Evolutionary conservation across 2,888 invertebrate genomes (phyloP), one percentile per base, ranked within the genome.

Genomic region (Alentia gelatinosa): DNA sequence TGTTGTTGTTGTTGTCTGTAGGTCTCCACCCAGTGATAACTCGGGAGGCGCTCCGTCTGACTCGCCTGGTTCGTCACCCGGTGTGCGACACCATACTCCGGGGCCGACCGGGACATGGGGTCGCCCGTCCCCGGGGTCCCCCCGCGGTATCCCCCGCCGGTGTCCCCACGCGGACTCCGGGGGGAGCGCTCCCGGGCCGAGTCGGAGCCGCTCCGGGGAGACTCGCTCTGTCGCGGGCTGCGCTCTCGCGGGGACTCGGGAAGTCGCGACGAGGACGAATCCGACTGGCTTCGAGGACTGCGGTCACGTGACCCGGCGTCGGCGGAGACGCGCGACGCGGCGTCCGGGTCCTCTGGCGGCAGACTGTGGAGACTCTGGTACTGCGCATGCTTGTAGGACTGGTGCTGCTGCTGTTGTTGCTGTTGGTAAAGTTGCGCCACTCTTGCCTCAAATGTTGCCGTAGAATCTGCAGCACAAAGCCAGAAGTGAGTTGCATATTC

Each of bases 21-120:
- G 39, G 35, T 86, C 12, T 47, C 86, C 47, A 86, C 26, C 86
- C 86, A 86, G 50, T 86, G 86, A 47, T 86, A 86, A 33, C 86
- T 86, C 40, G 86, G 86, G n/a, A 47, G 33, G 47, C 86, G 86
- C 50, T 86, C 86, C 0, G 47, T 26, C 26, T 86, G 42, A 75
- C 75, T 35, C 30, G 33, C 75, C 75, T 75, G 75, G 33, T 19
- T 83, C n/a, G 83, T 15, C 39, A n/a, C 26, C 37, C 37, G 37
- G 26, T 83, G 39, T 23, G 12, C 30, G 23, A 37, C 35, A 15
- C 83, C 30, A 39, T 83, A 83, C 40, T 83, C 83, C 7, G 83
- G 83, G 37, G 83, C 83, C 12, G 83, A 83, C 83, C 83, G 33
- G 12, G 83, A 26, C 83, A 83, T 83, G 9, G 19, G 37, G 26